A percentile compares a stretch with the other conserved stretches of the same genome.
Evolutionary conservation across 1,140 invertebrate species (phyloP).

Genomic region (Tetramorium parvispinum): DNA sequence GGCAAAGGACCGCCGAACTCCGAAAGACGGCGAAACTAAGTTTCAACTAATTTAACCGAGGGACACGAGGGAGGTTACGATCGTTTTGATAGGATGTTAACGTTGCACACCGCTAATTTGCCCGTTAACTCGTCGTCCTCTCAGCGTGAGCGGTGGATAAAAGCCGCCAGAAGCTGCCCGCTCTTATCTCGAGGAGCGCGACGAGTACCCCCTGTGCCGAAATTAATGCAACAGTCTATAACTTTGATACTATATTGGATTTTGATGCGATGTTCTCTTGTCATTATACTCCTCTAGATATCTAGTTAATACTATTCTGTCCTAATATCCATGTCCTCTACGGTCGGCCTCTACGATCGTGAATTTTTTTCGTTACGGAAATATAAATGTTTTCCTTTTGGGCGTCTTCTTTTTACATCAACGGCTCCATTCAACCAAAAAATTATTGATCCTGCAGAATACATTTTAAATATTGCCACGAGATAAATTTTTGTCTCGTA

Average conservation of each 20-base stretch:
- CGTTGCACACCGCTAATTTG: conserved; percentile 24
- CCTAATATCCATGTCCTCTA: conserved; percentile 15
- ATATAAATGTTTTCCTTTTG: conserved; percentile 3
- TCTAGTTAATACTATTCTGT: conserved; percentile 6
- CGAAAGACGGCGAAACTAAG: background rate
- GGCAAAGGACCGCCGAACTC: conserved; percentile 2
- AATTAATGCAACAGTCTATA: conserved; percentile 50
- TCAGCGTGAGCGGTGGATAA: conserved; percentile 27
- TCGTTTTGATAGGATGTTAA: conserved; percentile 33
- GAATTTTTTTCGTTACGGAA: conserved; percentile 24
- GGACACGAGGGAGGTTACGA: background rate
- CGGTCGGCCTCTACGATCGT: background rate
- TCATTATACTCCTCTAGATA: background rate
- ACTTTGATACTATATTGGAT: conserved; percentile 38
- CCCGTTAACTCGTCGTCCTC: background rate
- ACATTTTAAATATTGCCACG: conserved; percentile 3
- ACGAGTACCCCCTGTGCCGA: conserved; percentile 10
- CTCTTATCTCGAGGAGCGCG: conserved; percentile 8
- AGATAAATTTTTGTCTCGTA: background rate
- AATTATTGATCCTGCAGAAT: conserved; percentile 14
- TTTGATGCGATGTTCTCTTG: background rate
- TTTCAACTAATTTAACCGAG: conserved; percentile 22
- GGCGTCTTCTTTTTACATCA: background rate
- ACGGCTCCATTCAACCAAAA: background rate
- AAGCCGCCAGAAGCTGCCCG: conserved; percentile 26